phyloP scores from a whole-genome alignment of 2,113 vertebrate genomes.

The Prietella phreatophila region DNA sequence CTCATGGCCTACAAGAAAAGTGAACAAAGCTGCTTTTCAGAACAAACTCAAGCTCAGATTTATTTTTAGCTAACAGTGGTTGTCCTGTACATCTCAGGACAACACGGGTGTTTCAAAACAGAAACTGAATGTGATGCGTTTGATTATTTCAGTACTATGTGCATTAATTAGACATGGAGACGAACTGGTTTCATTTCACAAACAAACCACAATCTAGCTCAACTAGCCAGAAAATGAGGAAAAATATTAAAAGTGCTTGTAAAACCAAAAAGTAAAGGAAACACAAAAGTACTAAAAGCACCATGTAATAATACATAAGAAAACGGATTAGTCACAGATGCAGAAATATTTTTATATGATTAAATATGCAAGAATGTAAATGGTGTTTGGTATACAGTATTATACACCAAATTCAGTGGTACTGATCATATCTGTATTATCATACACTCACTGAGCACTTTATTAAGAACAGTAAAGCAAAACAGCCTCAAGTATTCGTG shows the following conservation, averaged over 20 bases:
- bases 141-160: not conserved
- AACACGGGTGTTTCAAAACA: too few species aligned
- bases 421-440: too few species aligned
- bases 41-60: not conserved
- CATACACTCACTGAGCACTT: not conserved
- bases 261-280: not conserved
- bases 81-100: too few species aligned
- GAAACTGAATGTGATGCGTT: not conserved
- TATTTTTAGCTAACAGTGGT: too few species aligned
- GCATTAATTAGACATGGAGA: not conserved
- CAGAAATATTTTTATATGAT: not conserved
- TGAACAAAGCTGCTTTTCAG: not conserved
- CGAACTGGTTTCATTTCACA: not conserved
- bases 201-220: not conserved
- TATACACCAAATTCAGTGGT: not conserved
- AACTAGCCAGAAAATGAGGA: not conserved
- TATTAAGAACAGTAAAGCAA: not conserved
- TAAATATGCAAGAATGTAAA: not conserved
- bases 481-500: too few species aligned
- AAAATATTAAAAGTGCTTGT: not conserved
- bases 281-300: not conserved
- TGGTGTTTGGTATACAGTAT: not conserved
- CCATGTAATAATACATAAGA: not conserved
- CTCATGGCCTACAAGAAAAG: not conserved
- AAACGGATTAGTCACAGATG: not conserved